A percentile compares a stretch with the other conserved stretches of the same genome.
Evolutionary conservation across 2,797 vertebrate genomes (phyloP).

Genomic region (Cyclopterus lumpus): DNA sequence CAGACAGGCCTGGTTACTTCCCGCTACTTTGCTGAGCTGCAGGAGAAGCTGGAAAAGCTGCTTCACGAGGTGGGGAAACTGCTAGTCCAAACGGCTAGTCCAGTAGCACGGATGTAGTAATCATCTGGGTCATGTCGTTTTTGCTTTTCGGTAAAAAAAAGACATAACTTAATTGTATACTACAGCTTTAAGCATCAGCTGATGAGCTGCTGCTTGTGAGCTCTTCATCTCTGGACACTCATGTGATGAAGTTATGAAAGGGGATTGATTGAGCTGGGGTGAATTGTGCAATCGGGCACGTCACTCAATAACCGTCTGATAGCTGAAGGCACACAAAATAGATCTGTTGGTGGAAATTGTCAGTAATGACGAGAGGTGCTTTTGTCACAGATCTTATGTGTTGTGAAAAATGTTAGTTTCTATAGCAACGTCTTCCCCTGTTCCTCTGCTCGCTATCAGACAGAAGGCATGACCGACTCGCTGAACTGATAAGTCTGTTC

Average conservation of each 20-base stretch:
- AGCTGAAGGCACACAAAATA: slow-evolving; percentile 33
- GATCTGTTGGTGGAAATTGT: slow-evolving; percentile 51
- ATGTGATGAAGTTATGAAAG: slow-evolving; percentile 36
- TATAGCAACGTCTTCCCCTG: slow-evolving; percentile 78
- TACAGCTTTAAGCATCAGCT: slow-evolving; percentile 13
- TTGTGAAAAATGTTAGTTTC: slow-evolving; percentile 79
- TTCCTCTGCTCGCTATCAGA: slow-evolving; percentile 71
- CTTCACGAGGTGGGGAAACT: slow-evolving; percentile 88
- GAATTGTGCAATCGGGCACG: slow-evolving; percentile 20
- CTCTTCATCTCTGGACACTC: slow-evolving; percentile 1
- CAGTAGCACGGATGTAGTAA: not conserved
- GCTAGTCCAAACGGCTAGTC: too few relatives aligned
- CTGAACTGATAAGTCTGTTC: slow-evolving; percentile 83
- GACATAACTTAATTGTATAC: not conserved
- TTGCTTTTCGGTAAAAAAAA: too few relatives aligned
- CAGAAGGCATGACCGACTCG: slow-evolving; percentile 66
- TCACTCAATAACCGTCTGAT: slow-evolving; percentile 46
- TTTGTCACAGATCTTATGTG: slow-evolving; percentile 63
- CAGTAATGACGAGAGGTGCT: slow-evolving; percentile 29
- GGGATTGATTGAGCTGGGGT: slow-evolving; percentile 16
- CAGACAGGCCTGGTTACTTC: slow-evolving; percentile 94
- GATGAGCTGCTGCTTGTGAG: slow-evolving; percentile 9
- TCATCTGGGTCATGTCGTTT: not conserved
- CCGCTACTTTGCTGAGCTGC: slow-evolving; percentile 96
- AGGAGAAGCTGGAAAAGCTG: slow-evolving; percentile 97